Evolutionary conservation across 2,797 vertebrate species (phyloP).

Genomic region (Dermochelys coriacea): DNA sequence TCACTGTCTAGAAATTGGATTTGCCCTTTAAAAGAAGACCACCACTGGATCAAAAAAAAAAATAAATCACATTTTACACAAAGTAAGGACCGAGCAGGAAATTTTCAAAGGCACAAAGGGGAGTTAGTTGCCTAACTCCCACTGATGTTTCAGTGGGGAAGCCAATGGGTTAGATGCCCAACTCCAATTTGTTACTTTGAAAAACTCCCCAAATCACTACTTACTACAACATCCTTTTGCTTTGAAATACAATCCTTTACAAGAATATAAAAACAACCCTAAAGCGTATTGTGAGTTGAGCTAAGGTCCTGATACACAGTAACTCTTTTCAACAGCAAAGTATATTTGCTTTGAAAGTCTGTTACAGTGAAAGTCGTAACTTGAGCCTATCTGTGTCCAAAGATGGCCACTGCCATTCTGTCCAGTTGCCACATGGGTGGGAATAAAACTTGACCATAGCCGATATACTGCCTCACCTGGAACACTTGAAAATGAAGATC

Average conservation of each 20-base stretch:
- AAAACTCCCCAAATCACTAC: background rate
- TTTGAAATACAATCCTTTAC: conserved; percentile 38
- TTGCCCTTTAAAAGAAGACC: background rate
- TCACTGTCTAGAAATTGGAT: background rate
- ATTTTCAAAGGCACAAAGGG: background rate
- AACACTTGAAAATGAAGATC: too few species aligned
- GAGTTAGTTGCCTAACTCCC: background rate
- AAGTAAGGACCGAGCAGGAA: background rate
- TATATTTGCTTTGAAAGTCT: conserved; percentile 14
- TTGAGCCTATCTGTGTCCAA: background rate
- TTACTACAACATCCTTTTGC: conserved; percentile 35
- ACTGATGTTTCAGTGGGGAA: background rate
- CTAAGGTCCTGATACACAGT: conserved; percentile 7
- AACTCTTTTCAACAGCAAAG: conserved; percentile 29
- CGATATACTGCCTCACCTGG: too few species aligned
- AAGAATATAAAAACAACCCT: conserved; percentile 50
- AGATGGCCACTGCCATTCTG: too few species aligned
- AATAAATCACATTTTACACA: background rate
- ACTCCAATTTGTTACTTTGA: background rate
- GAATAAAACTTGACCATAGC: too few species aligned
- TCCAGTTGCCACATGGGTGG: too few species aligned
- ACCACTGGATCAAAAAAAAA: background rate
- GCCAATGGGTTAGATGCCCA: background rate
- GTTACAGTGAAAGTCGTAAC: background rate
- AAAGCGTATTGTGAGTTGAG: background rate